Evolutionary conservation across 2,888 invertebrate species (phyloP).

Genomic region (Ormyrus thymus): DNA sequence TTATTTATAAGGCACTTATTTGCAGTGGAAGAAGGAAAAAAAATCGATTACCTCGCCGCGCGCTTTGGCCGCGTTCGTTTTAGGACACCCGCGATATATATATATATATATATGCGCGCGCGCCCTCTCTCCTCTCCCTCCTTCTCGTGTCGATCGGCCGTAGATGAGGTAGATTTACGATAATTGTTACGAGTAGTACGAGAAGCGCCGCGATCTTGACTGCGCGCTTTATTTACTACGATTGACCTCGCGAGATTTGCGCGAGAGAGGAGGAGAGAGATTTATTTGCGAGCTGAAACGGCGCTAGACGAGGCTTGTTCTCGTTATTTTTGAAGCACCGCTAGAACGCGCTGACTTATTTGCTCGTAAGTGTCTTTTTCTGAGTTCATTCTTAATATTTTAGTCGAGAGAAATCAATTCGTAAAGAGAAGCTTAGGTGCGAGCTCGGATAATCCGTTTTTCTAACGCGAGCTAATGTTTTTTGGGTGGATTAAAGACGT

Average conservation of each 20-base stretch:
- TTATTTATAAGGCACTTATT: no score
- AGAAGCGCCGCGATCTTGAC: slow-evolving; percentile 28
- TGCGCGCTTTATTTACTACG: slow-evolving; percentile 44
- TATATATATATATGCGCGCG: not conserved
- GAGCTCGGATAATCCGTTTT: no score
- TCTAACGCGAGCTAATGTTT: no score
- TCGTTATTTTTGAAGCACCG: no score
- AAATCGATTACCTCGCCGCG: not conserved
- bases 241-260: slow-evolving; percentile 46
- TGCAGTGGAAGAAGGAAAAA: no score
- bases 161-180: slow-evolving; percentile 50
- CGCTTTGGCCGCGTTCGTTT: not conserved
- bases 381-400: no score
- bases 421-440: no score
- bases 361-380: no score
- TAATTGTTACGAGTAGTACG: slow-evolving; percentile 47
- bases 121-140: not conserved
- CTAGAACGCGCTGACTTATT: no score
- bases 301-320: not conserved
- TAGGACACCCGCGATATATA: not conserved
- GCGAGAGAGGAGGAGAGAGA: not conserved
- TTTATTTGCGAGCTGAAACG: slow-evolving; percentile 32
- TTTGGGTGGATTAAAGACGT: not conserved
- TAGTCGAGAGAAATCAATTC: no score
- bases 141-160: slow-evolving; percentile 3